Evolutionary conservation across 2,113 vertebrate species (phyloP).

Genomic region (Pelusios castaneus): DNA sequence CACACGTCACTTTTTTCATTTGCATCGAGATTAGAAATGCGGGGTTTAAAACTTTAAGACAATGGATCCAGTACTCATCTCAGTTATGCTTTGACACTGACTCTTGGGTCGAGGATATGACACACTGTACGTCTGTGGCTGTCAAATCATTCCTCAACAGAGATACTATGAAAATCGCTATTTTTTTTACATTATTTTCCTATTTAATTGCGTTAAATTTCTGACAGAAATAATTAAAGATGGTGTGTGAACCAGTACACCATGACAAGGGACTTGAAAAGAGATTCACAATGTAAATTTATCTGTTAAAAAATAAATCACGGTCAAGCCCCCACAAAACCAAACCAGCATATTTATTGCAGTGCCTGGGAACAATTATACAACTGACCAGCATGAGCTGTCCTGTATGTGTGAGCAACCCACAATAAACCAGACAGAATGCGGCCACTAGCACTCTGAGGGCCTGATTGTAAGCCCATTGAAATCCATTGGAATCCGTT

Average conservation of each 20-base stretch:
- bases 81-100: not conserved
- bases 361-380: not conserved
- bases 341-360: not conserved
- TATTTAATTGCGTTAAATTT: not conserved
- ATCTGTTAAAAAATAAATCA: not conserved
- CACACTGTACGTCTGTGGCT: not conserved
- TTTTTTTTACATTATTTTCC: not conserved
- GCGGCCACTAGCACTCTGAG: too few relatives aligned
- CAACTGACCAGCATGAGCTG: not conserved
- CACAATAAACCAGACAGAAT: not conserved
- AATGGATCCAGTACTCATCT: not conserved
- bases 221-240: not conserved
- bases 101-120: not conserved
- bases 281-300: not conserved
- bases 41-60: not conserved
- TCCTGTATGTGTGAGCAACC: not conserved
- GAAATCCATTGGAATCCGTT: not conserved
- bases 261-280: not conserved
- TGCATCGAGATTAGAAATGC: not conserved
- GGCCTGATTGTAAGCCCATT: not conserved
- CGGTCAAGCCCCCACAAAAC: not conserved
- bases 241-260: not conserved
- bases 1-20: not conserved
- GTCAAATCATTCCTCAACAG: not conserved
- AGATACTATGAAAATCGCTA: not conserved